Evolutionary conservation across 2,113 vertebrate species (phyloP), one percentile per base, ranked within the genome.

Genomic region (Protobothrops mucrosquamatus): DNA sequence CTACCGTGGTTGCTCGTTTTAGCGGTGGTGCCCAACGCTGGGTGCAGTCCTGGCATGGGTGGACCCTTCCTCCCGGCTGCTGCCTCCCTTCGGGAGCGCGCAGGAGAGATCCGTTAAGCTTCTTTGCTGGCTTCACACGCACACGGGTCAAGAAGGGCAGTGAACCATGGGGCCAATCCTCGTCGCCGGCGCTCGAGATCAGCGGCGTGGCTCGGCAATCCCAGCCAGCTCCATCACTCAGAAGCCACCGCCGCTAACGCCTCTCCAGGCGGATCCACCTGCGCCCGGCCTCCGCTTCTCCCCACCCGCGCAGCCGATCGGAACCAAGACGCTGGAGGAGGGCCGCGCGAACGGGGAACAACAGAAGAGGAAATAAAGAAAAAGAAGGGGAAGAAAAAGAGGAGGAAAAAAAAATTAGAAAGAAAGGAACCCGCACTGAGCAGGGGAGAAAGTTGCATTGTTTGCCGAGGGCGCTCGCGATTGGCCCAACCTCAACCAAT

Each of bases 11-110:
- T 10, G 52, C 87, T 56, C 20, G n/a, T 59, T 11, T 39, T 56
- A 23, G n/a, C n/a, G 55, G 55, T 2, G 24, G 43, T 51, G 74
- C 88, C 56, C 55, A 91, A 69, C 46, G 92, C 86, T 89, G 89
- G 95, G 91, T 93, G 95, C 91, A 96, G 90, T 88, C 94, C 95
- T 48, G 95, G 95, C 95, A 95, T 95, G 95, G 91, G 15, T 81
- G 91, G 91, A 64, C 92, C 85, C 74, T 92, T 51, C 55, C 54
- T 20, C 88, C 43, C 69, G 4, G 1, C 57, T 2, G 93, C 48
- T 39, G 87, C 85, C 59, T 86, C 61, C 55, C 69, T 48, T 23
- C 24, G n/a, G 88, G 20, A 57, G 52, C 52, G 18, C 24, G 54
- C 18, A 24, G 18, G 29, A 11, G 24, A 56, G 15, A 54, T 20